Conservation (phyloP, 2,888 invertebrate species). For the Synergus itoensis region DNA sequence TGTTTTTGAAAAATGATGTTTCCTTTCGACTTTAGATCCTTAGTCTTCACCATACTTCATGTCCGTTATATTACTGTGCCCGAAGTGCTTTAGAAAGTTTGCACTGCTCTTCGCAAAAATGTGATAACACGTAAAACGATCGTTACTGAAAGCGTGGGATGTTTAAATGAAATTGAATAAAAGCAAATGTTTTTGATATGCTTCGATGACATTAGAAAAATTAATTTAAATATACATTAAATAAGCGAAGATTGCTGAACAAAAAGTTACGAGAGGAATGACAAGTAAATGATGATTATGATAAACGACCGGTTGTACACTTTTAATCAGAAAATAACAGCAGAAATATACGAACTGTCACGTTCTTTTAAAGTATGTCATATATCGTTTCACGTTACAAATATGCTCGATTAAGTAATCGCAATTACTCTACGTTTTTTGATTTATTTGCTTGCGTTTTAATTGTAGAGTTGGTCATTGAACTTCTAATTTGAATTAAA, state of each 20-base stretch:
- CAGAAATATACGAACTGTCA: not conserved
- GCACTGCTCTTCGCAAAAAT: constrained; percentile 33
- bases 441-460: not conserved
- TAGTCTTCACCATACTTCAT: not conserved
- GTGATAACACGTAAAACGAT: constrained; percentile 29
- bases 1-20: not conserved
- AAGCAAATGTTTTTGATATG: not conserved
- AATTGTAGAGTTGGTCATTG: not conserved
- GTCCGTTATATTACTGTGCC: constrained; percentile 28
- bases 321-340: constrained; percentile 5
- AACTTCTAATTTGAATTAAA: not conserved
- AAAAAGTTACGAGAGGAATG: not conserved
- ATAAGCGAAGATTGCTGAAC: not conserved
- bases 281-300: constrained; percentile 5
- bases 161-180: not conserved
- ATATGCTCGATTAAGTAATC: constrained; percentile 5
- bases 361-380: not conserved
- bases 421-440: not conserved
- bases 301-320: constrained; percentile 3
- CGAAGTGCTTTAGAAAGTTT: constrained; percentile 37
- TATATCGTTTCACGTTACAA: not conserved
- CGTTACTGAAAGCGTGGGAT: constrained; percentile 30
- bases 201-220: no score
- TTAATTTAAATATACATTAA: not conserved
- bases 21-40: constrained; percentile 11